Evolutionary conservation across 2,888 invertebrate species (phyloP).

Genomic region (Pegoplata infirma): DNA sequence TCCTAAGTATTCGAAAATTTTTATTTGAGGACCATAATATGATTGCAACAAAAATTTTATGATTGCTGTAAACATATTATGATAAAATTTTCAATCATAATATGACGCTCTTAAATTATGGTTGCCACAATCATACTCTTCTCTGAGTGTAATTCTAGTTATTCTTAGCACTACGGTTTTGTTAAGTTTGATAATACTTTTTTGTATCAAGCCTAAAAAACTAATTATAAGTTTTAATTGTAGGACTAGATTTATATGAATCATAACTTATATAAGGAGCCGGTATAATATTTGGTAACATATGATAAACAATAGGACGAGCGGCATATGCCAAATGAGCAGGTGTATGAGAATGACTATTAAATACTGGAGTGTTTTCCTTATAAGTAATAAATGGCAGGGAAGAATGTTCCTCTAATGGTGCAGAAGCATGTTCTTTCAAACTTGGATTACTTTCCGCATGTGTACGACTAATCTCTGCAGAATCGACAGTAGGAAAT

Average conservation of each 20-base stretch:
- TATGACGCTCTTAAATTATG: too few species aligned
- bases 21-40: too few species aligned
- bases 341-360: slow-evolving; percentile 45
- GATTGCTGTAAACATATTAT: too few species aligned
- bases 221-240: neutral
- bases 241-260: slow-evolving; percentile 31
- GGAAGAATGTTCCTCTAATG: neutral
- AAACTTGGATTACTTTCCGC: neutral
- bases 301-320: slow-evolving; percentile 52
- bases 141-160: too few species aligned
- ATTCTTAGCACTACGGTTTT: too few species aligned
- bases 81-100: too few species aligned
- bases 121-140: too few species aligned
- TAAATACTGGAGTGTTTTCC: slow-evolving; percentile 9
- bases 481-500: neutral
- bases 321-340: slow-evolving; percentile 62
- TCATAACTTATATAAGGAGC: slow-evolving; percentile 47
- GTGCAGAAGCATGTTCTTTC: neutral
- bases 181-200: too few species aligned
- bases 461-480: too few species aligned
- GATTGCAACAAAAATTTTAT: too few species aligned
- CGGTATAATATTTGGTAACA: slow-evolving; percentile 47
- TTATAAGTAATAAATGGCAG: neutral
- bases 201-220: too few species aligned
- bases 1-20: too few species aligned